phyloP scores from a whole-genome alignment of 2,797 vertebrate genomes.

The Falco concolor region DNA sequence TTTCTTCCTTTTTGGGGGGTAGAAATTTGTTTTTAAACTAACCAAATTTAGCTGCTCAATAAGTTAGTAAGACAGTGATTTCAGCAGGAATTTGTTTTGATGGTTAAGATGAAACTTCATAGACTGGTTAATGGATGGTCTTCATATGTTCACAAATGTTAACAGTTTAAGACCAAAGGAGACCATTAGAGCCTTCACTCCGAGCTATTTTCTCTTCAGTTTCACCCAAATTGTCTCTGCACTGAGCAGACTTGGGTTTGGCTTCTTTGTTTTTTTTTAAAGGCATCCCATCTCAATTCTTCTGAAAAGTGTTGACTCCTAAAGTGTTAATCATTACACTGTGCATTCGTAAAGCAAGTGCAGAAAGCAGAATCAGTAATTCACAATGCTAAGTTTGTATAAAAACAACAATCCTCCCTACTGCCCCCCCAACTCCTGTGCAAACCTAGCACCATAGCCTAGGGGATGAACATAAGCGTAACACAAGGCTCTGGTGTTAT shows the following conservation, averaged over 20 bases:
- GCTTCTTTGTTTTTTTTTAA: not conserved
- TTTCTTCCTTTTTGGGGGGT: not conserved
- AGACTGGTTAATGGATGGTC: not conserved
- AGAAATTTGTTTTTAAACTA: not conserved
- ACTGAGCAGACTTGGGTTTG: not conserved
- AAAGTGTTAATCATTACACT: not conserved
- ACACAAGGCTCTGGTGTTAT: slow-evolving; percentile 30
- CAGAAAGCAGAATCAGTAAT: slow-evolving; percentile 27
- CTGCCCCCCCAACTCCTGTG: not conserved
- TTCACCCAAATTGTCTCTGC: not conserved
- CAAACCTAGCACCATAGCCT: slow-evolving; percentile 26
- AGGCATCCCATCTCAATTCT: not conserved
- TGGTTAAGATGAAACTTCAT: not conserved
- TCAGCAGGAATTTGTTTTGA: not conserved
- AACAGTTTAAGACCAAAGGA: slow-evolving; percentile 8
- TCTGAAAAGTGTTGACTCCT: not conserved
- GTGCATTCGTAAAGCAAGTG: not conserved
- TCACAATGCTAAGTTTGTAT: not conserved
- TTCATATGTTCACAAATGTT: not conserved
- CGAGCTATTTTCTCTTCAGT: not conserved
- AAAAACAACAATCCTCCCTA: not conserved
- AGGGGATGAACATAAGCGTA: slow-evolving; percentile 25
- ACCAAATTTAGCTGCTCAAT: not conserved
- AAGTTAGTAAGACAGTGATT: not conserved
- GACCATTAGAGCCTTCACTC: not conserved